A percentile compares a stretch with the other conserved stretches of the same genome.
These are phyloP conservation scores for Megalops atlanticus DNA, from an alignment of 2,113 vertebrate genomes.

Conservation along the genomic window DNA sequence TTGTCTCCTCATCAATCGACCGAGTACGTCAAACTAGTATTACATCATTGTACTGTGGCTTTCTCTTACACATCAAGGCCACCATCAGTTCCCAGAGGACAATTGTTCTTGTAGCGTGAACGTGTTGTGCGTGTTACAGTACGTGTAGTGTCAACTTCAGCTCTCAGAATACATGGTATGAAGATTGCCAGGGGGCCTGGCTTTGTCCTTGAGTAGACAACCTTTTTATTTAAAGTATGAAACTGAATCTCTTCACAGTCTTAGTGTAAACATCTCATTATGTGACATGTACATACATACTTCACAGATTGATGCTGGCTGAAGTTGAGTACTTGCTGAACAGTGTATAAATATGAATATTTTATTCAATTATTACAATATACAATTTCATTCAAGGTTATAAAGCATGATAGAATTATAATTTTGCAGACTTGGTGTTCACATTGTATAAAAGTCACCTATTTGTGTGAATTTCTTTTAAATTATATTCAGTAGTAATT, in stretches of 20 bases:
- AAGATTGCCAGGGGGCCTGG: background rate
- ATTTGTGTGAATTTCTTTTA: no score
- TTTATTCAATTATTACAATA: background rate
- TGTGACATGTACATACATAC: background rate
- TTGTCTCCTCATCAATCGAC: background rate
- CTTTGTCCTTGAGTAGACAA: background rate
- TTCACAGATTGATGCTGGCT: no score
- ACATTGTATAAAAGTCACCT: background rate
- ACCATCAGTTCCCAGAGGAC: background rate
- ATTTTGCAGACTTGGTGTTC: no score
- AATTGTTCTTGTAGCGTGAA: background rate
- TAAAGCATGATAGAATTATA: no score
- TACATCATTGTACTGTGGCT: no score
- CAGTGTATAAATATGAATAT: background rate
- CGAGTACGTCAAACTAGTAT: background rate
- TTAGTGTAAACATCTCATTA: background rate
- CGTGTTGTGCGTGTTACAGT: background rate
- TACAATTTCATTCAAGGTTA: no score
- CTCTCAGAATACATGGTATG: background rate
- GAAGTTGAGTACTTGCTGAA: no score
- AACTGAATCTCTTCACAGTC: background rate
- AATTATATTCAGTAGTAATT: no score
- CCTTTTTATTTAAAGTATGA: background rate
- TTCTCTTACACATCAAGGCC: background rate
- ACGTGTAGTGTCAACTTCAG: background rate